phyloP scores from a whole-genome alignment of 1,140 invertebrate genomes.

The Heterodera schachtii region DNA sequence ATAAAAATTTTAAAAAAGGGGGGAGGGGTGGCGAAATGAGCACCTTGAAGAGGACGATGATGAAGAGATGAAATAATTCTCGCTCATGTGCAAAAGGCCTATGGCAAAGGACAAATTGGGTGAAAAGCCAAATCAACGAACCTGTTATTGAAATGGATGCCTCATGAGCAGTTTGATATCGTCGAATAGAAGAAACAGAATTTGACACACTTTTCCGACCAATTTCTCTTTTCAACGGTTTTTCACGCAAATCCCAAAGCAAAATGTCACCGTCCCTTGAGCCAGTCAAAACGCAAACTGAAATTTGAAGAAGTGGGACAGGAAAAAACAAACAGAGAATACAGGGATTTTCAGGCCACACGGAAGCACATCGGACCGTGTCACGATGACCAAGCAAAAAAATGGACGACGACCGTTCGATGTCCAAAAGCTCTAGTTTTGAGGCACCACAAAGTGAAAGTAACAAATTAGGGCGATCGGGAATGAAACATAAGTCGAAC shows the following conservation, averaged over 20 bases:
- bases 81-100: constrained; percentile 31
- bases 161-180: background rate
- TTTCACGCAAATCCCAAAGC: constrained; percentile 33
- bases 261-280: constrained; percentile 36
- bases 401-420: constrained; percentile 20
- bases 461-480: constrained; percentile 14
- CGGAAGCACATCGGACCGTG: constrained; percentile 12
- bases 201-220: background rate
- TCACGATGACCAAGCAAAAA: constrained; percentile 32
- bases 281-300: constrained; percentile 44
- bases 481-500: constrained; percentile 41
- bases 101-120: constrained; percentile 15
- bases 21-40: background rate
- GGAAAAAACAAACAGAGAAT: background rate
- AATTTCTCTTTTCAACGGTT: background rate
- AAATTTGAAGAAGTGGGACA: background rate
- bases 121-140: background rate
- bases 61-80: constrained; percentile 39
- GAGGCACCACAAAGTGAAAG: constrained; percentile 31
- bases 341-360: constrained; percentile 31
- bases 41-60: constrained; percentile 36
- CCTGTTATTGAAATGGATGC: constrained; percentile 3
- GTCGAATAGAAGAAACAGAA: constrained; percentile 11
- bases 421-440: constrained; percentile 33
- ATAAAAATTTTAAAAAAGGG: background rate